Percentiles rank a stretch among this genome's conserved stretches.
Evolutionary conservation across 2,888 invertebrate genomes (phyloP).

Genomic region (Spatulosminthurus flaviceps): DNA sequence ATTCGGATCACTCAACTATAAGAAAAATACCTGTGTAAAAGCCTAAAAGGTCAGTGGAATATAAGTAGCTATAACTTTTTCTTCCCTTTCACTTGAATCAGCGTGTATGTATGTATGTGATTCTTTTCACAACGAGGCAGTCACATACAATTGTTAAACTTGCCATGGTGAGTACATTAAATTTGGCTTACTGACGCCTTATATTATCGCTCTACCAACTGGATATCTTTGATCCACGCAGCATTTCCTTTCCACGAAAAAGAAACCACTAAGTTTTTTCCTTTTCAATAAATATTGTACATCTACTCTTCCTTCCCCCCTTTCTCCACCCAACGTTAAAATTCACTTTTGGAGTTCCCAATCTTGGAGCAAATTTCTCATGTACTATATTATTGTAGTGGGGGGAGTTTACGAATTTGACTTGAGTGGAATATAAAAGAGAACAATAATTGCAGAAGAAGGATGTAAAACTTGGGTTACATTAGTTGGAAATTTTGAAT

Average conservation of each 20-base stretch:
- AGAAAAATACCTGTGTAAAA: background rate
- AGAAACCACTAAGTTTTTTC: conserved; percentile 7
- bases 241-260: background rate
- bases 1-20: background rate
- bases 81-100: background rate
- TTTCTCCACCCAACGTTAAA: background rate
- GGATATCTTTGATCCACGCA: conserved; percentile 23
- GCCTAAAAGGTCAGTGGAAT: background rate
- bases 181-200: conserved; percentile 21
- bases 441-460: background rate
- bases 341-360: background rate
- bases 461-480: background rate
- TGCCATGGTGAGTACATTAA: conserved; percentile 1
- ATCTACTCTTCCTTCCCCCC: background rate
- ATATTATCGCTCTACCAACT: conserved; percentile 15
- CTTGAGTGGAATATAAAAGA: background rate
- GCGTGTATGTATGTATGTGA: background rate
- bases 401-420: background rate
- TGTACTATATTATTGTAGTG: background rate
- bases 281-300: background rate
- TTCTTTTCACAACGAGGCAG: background rate
- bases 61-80: too few species aligned
- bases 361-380: conserved; percentile 1
- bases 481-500: background rate
- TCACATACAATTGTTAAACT: conserved; percentile 20